Percentiles rank a stretch among this genome's conserved stretches.
Conservation (phyloP, 2,113 vertebrate species). For the Pteruthius melanotis region DNA sequence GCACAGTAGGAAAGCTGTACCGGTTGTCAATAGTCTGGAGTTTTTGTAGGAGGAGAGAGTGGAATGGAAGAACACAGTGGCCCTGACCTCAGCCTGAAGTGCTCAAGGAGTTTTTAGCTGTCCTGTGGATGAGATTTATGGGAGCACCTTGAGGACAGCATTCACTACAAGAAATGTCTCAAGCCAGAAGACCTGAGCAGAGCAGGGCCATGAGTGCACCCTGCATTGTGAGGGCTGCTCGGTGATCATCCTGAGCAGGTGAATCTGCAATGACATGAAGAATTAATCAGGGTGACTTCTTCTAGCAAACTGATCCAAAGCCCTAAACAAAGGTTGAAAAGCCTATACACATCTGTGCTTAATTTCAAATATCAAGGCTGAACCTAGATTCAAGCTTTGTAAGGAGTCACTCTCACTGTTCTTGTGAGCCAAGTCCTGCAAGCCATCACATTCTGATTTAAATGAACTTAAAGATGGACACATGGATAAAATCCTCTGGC, state of each 20-base stretch:
- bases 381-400: neutral
- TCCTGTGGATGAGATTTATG: neutral
- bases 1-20: neutral
- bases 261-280: neutral
- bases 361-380: neutral
- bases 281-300: neutral
- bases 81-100: neutral
- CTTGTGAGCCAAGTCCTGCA: neutral
- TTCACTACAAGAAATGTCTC: neutral
- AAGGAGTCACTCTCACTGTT: neutral
- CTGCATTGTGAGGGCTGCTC: neutral
- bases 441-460: neutral
- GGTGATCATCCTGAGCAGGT: rapidly evolving
- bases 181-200: neutral
- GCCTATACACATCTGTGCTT: neutral
- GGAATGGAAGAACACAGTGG: neutral
- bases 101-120: neutral
- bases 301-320: neutral
- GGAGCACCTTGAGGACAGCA: neutral
- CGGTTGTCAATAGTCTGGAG: neutral
- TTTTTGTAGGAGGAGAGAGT: neutral
- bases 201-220: neutral
- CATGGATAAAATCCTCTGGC: neutral
- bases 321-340: neutral
- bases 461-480: neutral